Percentiles rank a stretch among this genome's conserved stretches.
These are phyloP conservation scores for Microctenopoma steveboyesi DNA, from an alignment of 2,797 vertebrate species.

Conservation along the genomic window DNA sequence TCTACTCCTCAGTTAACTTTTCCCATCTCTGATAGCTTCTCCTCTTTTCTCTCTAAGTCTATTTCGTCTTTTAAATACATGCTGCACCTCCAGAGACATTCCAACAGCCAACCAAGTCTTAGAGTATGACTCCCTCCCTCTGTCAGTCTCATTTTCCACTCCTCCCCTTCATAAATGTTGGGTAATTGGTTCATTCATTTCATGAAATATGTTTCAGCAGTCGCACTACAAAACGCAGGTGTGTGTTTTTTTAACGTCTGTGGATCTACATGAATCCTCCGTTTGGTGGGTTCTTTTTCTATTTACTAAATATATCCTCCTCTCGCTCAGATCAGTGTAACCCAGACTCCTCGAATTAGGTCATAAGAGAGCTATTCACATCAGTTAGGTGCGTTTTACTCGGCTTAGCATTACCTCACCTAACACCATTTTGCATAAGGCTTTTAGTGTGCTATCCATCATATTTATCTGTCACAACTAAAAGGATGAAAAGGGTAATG, in stretches of 20 bases:
- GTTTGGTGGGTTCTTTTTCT: slow-evolving; percentile 34
- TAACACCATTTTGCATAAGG: slow-evolving; percentile 48
- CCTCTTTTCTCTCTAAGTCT: slow-evolving; percentile 65
- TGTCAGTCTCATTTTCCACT: slow-evolving; percentile 67
- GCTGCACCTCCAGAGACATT: slow-evolving; percentile 73
- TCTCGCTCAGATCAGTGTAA: slow-evolving; percentile 66
- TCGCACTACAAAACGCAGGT: slow-evolving; percentile 14
- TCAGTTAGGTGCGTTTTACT: slow-evolving; percentile 62
- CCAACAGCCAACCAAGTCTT: slow-evolving; percentile 82
- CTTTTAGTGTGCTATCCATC: slow-evolving; percentile 45
- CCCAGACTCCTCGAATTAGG: slow-evolving; percentile 77
- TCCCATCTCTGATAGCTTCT: slow-evolving; percentile 67
- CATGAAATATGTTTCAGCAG: slow-evolving; percentile 26
- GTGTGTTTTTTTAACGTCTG: slow-evolving; percentile 4
- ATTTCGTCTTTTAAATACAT: slow-evolving; percentile 79
- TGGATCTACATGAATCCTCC: slow-evolving; percentile 7
- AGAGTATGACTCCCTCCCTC: slow-evolving; percentile 72
- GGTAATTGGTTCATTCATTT: slow-evolving; percentile 49
- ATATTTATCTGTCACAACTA: slow-evolving; percentile 37
- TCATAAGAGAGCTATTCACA: slow-evolving; percentile 70
- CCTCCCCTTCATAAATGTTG: slow-evolving; percentile 63
- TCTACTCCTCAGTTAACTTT: slow-evolving; percentile 63
- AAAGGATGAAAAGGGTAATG: slow-evolving; percentile 35
- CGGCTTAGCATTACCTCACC: slow-evolving; percentile 58
- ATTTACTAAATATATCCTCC: slow-evolving; percentile 71